These are phyloP conservation scores for Polylopha cassiicola DNA, from an alignment of 2,888 invertebrate genomes.

Conservation along the genomic window DNA sequence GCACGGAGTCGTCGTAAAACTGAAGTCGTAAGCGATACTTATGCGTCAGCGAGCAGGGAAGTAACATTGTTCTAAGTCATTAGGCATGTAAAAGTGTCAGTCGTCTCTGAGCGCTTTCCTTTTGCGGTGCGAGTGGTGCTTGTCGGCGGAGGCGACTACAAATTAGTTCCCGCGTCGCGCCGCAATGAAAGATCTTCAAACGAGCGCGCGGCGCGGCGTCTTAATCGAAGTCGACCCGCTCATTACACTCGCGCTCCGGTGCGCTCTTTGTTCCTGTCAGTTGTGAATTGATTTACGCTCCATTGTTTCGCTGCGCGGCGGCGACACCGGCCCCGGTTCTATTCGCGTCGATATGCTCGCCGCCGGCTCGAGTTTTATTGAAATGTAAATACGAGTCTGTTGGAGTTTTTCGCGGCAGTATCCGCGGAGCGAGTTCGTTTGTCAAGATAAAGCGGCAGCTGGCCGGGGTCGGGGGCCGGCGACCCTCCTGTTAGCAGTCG, in stretches of 20 bases:
- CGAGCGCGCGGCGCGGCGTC: slow-evolving; percentile 46
- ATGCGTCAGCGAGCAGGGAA: slow-evolving; percentile 30
- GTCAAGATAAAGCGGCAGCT: slow-evolving; percentile 62
- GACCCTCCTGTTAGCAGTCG: slow-evolving; percentile 54
- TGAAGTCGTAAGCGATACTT: neutral
- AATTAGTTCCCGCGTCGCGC: slow-evolving; percentile 52
- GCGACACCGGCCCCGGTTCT: slow-evolving; percentile 34
- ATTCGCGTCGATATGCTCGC: slow-evolving; percentile 41
- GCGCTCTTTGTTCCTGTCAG: slow-evolving; percentile 49
- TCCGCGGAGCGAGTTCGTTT: slow-evolving; percentile 41
- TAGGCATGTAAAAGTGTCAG: slow-evolving; percentile 48
- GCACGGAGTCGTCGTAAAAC: slow-evolving; percentile 24
- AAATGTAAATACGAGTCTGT: slow-evolving; percentile 46
- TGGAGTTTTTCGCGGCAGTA: slow-evolving; percentile 41
- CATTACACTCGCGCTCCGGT: slow-evolving; percentile 37
- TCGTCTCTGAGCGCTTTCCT: slow-evolving; percentile 42
- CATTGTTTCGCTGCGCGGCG: slow-evolving; percentile 48
- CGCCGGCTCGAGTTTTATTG: slow-evolving; percentile 43
- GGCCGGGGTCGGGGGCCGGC: no score
- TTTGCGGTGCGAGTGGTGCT: slow-evolving; percentile 40
- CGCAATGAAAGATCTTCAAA: slow-evolving; percentile 46
- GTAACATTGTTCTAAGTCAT: slow-evolving; percentile 49
- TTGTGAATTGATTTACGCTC: slow-evolving; percentile 63
- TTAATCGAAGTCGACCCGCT: slow-evolving; percentile 49
- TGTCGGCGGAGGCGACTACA: slow-evolving; percentile 49